These are phyloP conservation scores for Silurus glanis DNA, from an alignment of 2,113 vertebrate species.

Conservation along the genomic window DNA sequence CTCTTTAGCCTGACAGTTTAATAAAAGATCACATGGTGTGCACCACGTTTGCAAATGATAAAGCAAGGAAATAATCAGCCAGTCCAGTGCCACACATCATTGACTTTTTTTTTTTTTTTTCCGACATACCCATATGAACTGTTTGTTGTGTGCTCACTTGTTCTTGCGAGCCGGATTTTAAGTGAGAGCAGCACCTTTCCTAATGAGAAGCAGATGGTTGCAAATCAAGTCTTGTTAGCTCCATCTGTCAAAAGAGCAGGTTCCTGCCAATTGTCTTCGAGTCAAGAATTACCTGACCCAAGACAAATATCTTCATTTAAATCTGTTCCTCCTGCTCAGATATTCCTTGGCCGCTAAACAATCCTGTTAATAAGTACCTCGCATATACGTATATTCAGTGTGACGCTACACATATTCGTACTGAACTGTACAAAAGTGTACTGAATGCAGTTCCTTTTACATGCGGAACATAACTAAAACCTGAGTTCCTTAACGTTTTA, in stretches of 20 bases:
- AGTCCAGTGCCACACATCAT: slow-evolving; percentile 11
- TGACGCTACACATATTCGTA: no score
- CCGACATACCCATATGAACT: slow-evolving; percentile 2
- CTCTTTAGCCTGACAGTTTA: slow-evolving; percentile 26
- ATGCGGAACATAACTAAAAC: no score
- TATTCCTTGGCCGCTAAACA: neutral
- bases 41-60: neutral
- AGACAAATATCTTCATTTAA: slow-evolving; percentile 41
- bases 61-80: neutral
- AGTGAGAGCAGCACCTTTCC: slow-evolving; percentile 47
- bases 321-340: neutral
- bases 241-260: slow-evolving; percentile 50
- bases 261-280: slow-evolving; percentile 47
- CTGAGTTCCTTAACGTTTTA: no score
- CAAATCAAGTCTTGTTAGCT: slow-evolving; percentile 34
- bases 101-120: no score
- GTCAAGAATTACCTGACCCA: slow-evolving; percentile 48
- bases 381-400: no score
- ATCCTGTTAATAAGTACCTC: neutral
- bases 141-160: neutral
- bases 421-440: no score
- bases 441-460: no score
- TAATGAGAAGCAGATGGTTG: slow-evolving; percentile 52
- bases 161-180: slow-evolving; percentile 37
- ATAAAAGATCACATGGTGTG: neutral